A percentile compares a stretch with the other conserved stretches of the same genome.
phyloP scores from a whole-genome alignment of 2,797 vertebrate species.

The Melanotaenia boesemani region DNA sequence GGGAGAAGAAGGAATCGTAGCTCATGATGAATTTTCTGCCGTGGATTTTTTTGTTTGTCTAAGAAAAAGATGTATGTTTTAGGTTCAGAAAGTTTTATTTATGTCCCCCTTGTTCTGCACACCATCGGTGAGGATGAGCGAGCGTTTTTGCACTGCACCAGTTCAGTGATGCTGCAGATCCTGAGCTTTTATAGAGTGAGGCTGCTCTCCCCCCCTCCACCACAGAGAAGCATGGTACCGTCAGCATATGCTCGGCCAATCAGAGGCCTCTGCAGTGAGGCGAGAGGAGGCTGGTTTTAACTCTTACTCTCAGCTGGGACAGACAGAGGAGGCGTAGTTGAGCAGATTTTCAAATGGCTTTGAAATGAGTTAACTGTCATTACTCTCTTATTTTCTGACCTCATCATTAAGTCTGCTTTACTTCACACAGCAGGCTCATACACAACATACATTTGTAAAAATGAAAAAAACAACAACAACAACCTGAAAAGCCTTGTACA shows the following conservation, averaged over 20 bases:
- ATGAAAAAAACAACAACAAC: background rate
- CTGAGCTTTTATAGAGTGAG: slow-evolving; percentile 78
- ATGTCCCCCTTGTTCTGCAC: slow-evolving; percentile 90
- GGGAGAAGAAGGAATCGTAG: slow-evolving; percentile 78
- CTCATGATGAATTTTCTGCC: slow-evolving; percentile 82
- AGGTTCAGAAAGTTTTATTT: slow-evolving; percentile 71
- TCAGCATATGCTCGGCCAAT: slow-evolving; percentile 82
- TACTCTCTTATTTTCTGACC: background rate
- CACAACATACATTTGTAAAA: background rate
- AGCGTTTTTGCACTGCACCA: slow-evolving; percentile 87
- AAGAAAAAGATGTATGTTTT: slow-evolving; percentile 74
- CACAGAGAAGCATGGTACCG: slow-evolving; percentile 63
- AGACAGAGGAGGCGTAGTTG: slow-evolving; percentile 43
- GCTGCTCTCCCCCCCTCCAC: slow-evolving; percentile 39
- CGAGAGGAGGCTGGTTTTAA: slow-evolving; percentile 65
- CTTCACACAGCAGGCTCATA: background rate
- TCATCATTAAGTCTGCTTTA: background rate
- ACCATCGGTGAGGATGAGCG: slow-evolving; percentile 86
- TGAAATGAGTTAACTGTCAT: background rate
- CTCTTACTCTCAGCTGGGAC: slow-evolving; percentile 54
- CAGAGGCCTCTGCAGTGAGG: slow-evolving; percentile 76
- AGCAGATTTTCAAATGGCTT: slow-evolving; percentile 30
- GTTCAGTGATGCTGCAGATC: slow-evolving; percentile 87
- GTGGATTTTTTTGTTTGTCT: slow-evolving; percentile 65
- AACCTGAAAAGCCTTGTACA: background rate